A percentile compares a stretch with the other conserved stretches of the same genome.
These are phyloP conservation scores for Pseudobourletiella spinata DNA, from an alignment of 1,140 invertebrate genomes.

Conservation along the genomic window DNA sequence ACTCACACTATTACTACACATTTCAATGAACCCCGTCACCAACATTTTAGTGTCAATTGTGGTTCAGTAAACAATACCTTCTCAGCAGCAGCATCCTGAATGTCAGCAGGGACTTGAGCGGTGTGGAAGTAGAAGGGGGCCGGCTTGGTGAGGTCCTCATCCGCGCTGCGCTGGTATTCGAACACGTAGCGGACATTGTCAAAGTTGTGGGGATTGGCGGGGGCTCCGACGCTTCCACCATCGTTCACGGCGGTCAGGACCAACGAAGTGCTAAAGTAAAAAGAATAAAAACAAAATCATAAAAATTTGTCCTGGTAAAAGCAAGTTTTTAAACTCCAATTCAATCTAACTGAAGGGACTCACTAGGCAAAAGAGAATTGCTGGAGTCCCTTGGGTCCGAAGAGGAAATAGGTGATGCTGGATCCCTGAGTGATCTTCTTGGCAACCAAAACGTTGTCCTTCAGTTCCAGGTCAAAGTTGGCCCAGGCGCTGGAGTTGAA, in stretches of 20 bases:
- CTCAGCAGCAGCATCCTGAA: conserved; percentile 12
- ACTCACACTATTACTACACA: too few species aligned
- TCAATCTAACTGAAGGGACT: too few species aligned
- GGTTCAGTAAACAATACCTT: too few species aligned
- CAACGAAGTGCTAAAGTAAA: conserved; percentile 9
- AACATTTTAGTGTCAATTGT: too few species aligned
- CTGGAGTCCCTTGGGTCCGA: conserved; percentile 29
- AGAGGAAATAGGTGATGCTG: conserved; percentile 18
- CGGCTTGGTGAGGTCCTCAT: conserved; percentile 25
- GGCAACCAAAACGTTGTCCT: conserved; percentile 11
- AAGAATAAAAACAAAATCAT: background rate
- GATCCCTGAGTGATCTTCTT: conserved; percentile 19
- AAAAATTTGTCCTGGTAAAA: too few species aligned
- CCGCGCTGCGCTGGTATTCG: conserved; percentile 8
- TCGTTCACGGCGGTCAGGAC: conserved; percentile 5
- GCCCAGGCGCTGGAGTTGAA: conserved; percentile 19
- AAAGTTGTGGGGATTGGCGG: conserved; percentile 19
- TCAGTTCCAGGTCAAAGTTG: conserved; percentile 17
- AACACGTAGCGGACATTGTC: conserved; percentile 29
- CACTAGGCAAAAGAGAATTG: conserved; percentile 20
- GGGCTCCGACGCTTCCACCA: conserved; percentile 16
- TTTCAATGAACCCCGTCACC: too few species aligned
- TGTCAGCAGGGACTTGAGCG: conserved; percentile 8
- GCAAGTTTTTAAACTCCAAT: too few species aligned
- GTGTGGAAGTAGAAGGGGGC: conserved; percentile 32